Conservation (phyloP, 2,797 vertebrate genomes). For the Platyrinchus mystaceus region DNA sequence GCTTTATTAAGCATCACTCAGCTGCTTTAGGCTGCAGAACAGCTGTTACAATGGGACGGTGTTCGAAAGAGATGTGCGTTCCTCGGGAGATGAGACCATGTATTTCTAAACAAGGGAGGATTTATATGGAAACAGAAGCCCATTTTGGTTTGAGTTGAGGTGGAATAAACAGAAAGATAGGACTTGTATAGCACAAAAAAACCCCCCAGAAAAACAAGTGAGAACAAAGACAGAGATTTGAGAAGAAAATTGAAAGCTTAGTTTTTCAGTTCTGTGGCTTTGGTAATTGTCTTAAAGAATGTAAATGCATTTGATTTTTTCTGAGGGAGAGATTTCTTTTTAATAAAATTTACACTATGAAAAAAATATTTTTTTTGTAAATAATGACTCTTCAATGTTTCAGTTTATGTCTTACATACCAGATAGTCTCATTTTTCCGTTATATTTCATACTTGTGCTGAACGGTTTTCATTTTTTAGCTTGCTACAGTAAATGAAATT, state of each 20-base stretch:
- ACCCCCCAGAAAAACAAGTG: neutral
- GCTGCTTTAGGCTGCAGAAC: neutral
- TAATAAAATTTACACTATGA: neutral
- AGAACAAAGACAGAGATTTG: neutral
- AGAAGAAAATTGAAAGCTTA: neutral
- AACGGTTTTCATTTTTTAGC: slow-evolving; percentile 47
- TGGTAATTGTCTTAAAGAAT: slow-evolving; percentile 14
- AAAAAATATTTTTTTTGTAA: neutral
- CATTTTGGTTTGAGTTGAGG: neutral
- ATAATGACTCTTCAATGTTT: neutral
- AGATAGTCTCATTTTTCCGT: slow-evolving; percentile 41
- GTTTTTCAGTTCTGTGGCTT: neutral
- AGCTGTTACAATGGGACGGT: neutral
- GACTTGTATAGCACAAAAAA: neutral
- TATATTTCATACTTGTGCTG: slow-evolving; percentile 26
- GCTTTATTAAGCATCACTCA: neutral
- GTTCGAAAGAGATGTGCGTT: neutral
- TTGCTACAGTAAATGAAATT: slow-evolving; percentile 63
- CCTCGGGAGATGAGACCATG: neutral
- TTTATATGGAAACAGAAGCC: neutral
- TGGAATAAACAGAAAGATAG: neutral
- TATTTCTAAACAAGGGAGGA: slow-evolving; percentile 6
- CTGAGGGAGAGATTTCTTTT: neutral
- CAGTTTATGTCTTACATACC: neutral
- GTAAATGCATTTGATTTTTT: slow-evolving; percentile 1